phyloP scores from a whole-genome alignment of 2,113 vertebrate species.

The Saguinus midas region DNA sequence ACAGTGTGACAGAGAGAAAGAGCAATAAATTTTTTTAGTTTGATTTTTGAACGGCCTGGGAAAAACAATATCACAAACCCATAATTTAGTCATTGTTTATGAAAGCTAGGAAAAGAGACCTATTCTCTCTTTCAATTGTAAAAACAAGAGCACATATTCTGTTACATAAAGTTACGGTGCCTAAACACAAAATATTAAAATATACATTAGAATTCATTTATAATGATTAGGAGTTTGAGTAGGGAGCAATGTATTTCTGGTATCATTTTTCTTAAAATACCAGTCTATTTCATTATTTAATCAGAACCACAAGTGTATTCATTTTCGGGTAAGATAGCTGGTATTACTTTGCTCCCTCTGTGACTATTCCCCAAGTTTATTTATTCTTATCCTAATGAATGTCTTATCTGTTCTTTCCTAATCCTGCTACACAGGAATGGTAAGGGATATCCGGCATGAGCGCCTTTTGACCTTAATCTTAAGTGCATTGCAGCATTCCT shows the following conservation, averaged over 20 bases:
- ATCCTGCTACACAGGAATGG: not conserved
- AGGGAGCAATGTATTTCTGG: constrained; percentile 16
- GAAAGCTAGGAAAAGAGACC: not conserved
- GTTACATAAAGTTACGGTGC: not conserved
- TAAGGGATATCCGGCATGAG: constrained; percentile 39
- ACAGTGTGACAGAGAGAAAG: not conserved
- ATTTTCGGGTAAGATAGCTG: constrained; percentile 50
- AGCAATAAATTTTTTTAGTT: not conserved
- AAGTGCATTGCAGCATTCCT: constrained; percentile 58
- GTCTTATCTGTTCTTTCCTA: constrained; percentile 57
- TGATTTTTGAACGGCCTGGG: not conserved
- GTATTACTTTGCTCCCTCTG: constrained; percentile 10
- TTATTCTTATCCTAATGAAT: constrained; percentile 65
- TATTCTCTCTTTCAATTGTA: not conserved
- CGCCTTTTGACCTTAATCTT: constrained; percentile 49
- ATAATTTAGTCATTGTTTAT: not conserved
- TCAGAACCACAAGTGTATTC: constrained; percentile 63
- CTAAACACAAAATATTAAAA: constrained; percentile 41
- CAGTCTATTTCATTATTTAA: constrained; percentile 42
- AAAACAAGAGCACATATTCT: not conserved
- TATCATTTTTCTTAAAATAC: constrained; percentile 44
- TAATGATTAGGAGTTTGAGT: not conserved
- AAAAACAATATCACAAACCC: not conserved
- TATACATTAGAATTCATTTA: not conserved
- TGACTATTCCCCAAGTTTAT: constrained; percentile 44